Base-by-base conservation (phyloP, 1,140 invertebrate genomes). In the Homalodisca vitripennis region DNA sequence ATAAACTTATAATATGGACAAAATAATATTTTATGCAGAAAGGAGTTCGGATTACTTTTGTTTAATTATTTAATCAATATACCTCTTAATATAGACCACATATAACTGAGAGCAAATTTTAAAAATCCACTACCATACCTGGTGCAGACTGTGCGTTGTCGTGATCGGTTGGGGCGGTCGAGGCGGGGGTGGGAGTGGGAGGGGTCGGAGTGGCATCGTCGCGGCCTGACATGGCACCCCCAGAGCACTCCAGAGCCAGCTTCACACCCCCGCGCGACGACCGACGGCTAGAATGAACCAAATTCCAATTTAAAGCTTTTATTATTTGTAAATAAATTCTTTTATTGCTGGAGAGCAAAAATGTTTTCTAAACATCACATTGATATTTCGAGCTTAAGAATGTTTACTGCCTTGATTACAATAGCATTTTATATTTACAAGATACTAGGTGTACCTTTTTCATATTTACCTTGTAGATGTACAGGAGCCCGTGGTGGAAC, bases 381-480 rank as follows among this genome's bases (percentile, higher is more conserved):
- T 41, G 17, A 6, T 41, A 41, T 10, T 41, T 41, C 17, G 17
- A 10, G 34, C 17, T 41, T 41, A 41, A 10, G 17, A 41, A 6
- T 10, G 34, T 41, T 41, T 41, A 10, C 34, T 41, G n/a, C n/a
- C n/a, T n/a, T n/a, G n/a, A n/a, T n/a, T n/a, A n/a, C n/a, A n/a
- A n/a, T n/a, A n/a, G n/a, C n/a, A n/a, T n/a, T n/a, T n/a, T n/a
- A n/a, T n/a, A n/a, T n/a, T n/a, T n/a, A n/a, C n/a, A n/a, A n/a
- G n/a, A n/a, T n/a, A n/a, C n/a, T n/a, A n/a, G n/a, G n/a, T n/a
- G n/a, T n/a, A n/a, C n/a, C n/a, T n/a, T n/a, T n/a, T n/a, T n/a
- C n/a, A n/a, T n/a, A n/a, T n/a, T 27, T 78, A 87, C 86, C 85
- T 86, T 74, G 86, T 89, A 74, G 88, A 90, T 72, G 90, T 88